Percentiles rank a stretch among this genome's conserved stretches.
Evolutionary conservation across 2,113 vertebrate genomes (phyloP).

Genomic region (Hemichromis elongatus): DNA sequence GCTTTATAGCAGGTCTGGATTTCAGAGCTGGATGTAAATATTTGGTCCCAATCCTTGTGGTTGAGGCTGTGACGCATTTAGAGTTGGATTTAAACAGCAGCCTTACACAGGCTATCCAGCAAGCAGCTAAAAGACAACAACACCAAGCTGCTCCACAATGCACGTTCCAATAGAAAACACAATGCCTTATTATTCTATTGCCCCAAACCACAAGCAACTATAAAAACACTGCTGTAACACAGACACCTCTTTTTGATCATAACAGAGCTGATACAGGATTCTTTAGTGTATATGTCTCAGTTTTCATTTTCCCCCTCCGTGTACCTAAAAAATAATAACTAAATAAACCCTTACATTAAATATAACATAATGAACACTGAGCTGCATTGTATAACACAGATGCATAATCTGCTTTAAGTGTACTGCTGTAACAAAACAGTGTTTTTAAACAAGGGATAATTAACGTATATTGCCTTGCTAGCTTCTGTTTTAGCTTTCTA

Average conservation of each 20-base stretch:
- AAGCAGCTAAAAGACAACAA: conserved; percentile 33
- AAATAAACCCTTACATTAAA: neutral
- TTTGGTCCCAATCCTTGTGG: conserved; percentile 47
- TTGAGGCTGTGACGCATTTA: conserved; percentile 28
- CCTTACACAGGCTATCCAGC: neutral
- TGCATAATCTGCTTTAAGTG: neutral
- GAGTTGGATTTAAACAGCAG: conserved; percentile 18
- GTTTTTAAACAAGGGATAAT: neutral
- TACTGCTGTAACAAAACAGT: neutral
- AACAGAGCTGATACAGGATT: neutral
- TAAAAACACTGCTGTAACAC: neutral
- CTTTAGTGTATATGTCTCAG: neutral
- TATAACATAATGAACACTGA: neutral
- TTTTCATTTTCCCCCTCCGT: neutral
- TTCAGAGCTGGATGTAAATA: conserved; percentile 41
- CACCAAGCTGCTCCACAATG: neutral
- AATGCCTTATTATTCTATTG: conserved; percentile 19
- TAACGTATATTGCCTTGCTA: neutral
- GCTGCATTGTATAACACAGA: neutral
- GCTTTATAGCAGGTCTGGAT: conserved; percentile 26
- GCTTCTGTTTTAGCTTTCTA: neutral
- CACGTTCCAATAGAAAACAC: conserved; percentile 14
- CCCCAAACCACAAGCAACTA: conserved; percentile 5
- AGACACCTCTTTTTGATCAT: neutral
- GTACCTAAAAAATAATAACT: neutral